These are phyloP conservation scores for Oophaga sylvatica DNA, from an alignment of 2,797 vertebrate genomes.

Conservation along the genomic window DNA sequence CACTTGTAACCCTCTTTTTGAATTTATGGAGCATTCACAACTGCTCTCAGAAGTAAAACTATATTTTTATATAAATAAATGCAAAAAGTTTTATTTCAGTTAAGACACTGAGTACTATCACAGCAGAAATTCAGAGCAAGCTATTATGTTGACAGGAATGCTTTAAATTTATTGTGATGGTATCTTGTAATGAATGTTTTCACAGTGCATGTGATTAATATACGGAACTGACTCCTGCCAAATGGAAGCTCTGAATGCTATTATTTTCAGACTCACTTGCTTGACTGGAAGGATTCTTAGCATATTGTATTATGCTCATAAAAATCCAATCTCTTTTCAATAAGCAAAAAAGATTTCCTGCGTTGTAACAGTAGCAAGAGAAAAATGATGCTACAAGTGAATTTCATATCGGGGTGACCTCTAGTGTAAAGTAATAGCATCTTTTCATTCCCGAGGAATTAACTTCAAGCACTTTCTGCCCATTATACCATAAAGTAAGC, in stretches of 20 bases:
- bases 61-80: conserved; percentile 17
- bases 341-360: conserved; percentile 61
- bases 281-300: conserved; percentile 63
- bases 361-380: conserved; percentile 62
- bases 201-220: conserved; percentile 50
- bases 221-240: conserved; percentile 56
- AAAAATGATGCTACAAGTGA: conserved; percentile 69
- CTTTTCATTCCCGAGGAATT: conserved; percentile 70
- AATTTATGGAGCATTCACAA: neutral
- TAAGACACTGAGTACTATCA: conserved; percentile 43
- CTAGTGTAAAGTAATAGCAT: conserved; percentile 78
- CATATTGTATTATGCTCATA: conserved; percentile 60
- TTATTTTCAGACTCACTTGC: conserved; percentile 64
- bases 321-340: conserved; percentile 65
- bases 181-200: conserved; percentile 61
- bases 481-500: conserved; percentile 63
- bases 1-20: neutral
- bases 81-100: conserved; percentile 36
- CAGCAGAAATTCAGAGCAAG: conserved; percentile 40
- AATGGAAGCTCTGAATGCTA: conserved; percentile 55
- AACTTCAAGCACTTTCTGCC: conserved; percentile 67
- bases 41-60: neutral
- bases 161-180: conserved; percentile 60
- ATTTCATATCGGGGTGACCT: conserved; percentile 78
- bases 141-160: conserved; percentile 49